Evolutionary conservation across 2,113 vertebrate species (phyloP).

Genomic region (Porphyrio hochstetteri): DNA sequence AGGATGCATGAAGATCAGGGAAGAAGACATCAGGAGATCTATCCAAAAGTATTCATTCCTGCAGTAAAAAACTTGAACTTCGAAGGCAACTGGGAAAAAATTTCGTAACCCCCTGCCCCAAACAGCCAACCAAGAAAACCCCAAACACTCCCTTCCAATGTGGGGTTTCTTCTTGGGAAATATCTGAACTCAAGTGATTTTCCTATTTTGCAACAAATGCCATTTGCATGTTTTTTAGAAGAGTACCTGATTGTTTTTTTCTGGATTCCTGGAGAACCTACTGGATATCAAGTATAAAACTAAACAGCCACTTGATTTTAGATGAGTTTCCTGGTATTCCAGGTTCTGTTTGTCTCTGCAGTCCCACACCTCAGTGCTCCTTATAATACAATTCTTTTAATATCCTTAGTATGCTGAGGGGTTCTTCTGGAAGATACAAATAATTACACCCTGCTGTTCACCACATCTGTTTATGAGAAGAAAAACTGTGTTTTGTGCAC

Average conservation of each 20-base stretch:
- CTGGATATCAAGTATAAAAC: neutral
- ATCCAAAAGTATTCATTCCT: neutral
- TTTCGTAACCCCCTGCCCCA: neutral
- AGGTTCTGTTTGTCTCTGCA: neutral
- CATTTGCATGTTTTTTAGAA: conserved; percentile 9
- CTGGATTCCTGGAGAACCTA: neutral
- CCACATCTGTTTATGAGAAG: conserved; percentile 46
- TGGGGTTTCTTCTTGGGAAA: neutral
- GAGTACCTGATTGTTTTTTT: neutral
- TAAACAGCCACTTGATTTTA: neutral
- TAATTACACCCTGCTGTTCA: conserved; percentile 51
- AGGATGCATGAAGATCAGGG: neutral
- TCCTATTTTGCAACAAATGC: neutral
- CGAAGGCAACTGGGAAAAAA: neutral
- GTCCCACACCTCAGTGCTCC: neutral
- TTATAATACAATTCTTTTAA: neutral
- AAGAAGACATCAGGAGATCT: neutral
- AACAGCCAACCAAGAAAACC: neutral
- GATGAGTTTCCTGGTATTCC: neutral
- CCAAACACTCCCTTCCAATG: neutral
- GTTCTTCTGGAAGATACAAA: conserved; percentile 1
- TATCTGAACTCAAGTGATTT: neutral
- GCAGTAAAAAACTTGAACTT: neutral
- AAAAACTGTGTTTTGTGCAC: conserved; percentile 13
- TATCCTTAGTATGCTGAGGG: neutral